A percentile compares a stretch with the other conserved stretches of the same genome.
Evolutionary conservation across 2,113 vertebrate genomes (phyloP).

Genomic region (Cinclus mexicanus): DNA sequence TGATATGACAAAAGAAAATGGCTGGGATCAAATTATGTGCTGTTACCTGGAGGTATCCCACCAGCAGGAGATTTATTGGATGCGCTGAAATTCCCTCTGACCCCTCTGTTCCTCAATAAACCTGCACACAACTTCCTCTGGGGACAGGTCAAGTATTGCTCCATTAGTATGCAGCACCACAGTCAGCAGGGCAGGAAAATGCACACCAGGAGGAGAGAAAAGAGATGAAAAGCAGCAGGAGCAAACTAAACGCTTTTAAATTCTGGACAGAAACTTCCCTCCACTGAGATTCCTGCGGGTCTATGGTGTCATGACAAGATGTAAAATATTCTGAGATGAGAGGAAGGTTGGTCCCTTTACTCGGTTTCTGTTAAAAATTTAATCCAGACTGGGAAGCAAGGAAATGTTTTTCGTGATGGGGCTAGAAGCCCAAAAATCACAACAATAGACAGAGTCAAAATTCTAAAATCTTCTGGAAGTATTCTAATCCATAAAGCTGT

Average conservation of each 20-base stretch:
- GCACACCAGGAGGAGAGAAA: background rate
- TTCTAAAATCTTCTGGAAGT: background rate
- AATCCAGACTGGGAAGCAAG: background rate
- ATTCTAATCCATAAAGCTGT: background rate
- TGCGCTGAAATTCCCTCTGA: background rate
- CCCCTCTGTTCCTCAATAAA: background rate
- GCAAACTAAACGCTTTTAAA: background rate
- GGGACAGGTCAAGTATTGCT: background rate
- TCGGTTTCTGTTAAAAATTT: background rate
- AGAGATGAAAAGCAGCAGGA: background rate
- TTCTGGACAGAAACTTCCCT: background rate
- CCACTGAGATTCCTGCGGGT: background rate
- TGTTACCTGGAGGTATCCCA: background rate
- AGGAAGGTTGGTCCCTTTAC: background rate
- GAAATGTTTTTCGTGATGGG: background rate
- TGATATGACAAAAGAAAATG: background rate
- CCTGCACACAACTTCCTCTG: background rate
- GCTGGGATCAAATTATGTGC: background rate
- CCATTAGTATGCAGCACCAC: conserved; percentile 29
- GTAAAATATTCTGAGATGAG: background rate
- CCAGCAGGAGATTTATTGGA: background rate
- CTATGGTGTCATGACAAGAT: background rate
- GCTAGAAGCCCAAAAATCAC: background rate
- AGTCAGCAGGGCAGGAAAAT: background rate
- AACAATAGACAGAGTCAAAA: fast-evolving